These are phyloP conservation scores for Sigmodon hispidus DNA, from an alignment of 2,113 vertebrate genomes.

Conservation along the genomic window DNA sequence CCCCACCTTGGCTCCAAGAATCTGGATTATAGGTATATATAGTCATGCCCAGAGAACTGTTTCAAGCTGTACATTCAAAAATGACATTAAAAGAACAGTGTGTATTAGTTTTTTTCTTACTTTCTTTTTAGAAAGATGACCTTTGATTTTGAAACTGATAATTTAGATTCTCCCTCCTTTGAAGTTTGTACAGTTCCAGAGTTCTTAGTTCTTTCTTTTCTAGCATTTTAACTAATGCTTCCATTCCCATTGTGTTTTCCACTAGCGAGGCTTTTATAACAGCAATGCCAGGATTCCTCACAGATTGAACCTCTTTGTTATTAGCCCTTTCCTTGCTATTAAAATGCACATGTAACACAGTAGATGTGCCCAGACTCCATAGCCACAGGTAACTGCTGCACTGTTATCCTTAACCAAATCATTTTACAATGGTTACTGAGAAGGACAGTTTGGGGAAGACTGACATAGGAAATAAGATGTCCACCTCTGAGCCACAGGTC, in stretches of 20 bases:
- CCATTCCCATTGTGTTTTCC: not conserved
- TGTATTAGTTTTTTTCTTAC: not conserved
- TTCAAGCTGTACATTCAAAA: not conserved
- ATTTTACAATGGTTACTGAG: not conserved
- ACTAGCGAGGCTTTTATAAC: not conserved
- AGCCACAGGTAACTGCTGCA: not conserved
- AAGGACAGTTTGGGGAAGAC: not conserved
- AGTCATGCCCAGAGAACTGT: not conserved
- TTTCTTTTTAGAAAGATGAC: constrained; percentile 20
- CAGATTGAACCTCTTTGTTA: not conserved
- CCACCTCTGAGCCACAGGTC: not conserved
- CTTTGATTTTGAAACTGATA: constrained; percentile 3
- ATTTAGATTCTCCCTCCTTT: constrained; percentile 11
- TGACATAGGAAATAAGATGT: not conserved
- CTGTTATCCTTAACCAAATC: not conserved
- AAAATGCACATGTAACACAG: not conserved
- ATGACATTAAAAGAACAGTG: not conserved
- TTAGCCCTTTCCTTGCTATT: not conserved
- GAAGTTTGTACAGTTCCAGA: not conserved
- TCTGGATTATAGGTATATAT: not conserved
- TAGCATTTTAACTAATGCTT: not conserved
- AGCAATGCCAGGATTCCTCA: not conserved
- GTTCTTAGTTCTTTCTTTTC: not conserved
- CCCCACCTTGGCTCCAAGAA: not conserved
- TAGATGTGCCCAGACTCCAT: not conserved